These are phyloP conservation scores for Biston betularia DNA, from an alignment of 2,888 invertebrate species.

Conservation along the genomic window DNA sequence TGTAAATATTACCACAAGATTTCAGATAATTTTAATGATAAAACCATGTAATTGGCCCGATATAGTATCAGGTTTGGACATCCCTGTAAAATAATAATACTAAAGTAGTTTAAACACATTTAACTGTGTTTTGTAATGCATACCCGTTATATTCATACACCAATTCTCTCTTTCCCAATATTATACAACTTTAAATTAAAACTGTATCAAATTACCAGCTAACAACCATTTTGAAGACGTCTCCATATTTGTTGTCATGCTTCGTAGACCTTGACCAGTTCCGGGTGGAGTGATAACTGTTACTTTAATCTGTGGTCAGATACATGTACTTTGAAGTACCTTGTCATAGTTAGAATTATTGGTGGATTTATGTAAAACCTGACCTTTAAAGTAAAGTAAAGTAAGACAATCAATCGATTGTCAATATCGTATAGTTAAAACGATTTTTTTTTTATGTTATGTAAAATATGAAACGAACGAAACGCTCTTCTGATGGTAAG, in stretches of 20 bases:
- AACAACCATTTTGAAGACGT: slow-evolving; percentile 14
- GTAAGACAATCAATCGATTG: too few relatives aligned
- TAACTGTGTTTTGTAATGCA: slow-evolving; percentile 5
- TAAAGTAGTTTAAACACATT: not conserved
- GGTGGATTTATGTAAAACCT: not conserved
- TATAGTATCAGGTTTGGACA: not conserved
- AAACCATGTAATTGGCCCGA: too few relatives aligned
- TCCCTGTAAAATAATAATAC: too few relatives aligned
- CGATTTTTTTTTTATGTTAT: too few relatives aligned
- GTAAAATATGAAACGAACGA: too few relatives aligned
- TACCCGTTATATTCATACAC: slow-evolving; percentile 14
- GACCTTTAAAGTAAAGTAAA: too few relatives aligned
- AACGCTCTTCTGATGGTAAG: too few relatives aligned
- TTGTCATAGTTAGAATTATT: not conserved
- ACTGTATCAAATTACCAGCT: slow-evolving; percentile 19
- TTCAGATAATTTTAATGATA: too few relatives aligned
- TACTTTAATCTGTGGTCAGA: not conserved
- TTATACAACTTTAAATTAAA: slow-evolving; percentile 18
- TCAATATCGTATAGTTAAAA: too few relatives aligned
- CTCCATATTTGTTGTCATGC: slow-evolving; percentile 48
- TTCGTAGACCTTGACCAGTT: slow-evolving; percentile 49
- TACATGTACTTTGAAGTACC: not conserved
- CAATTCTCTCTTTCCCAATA: slow-evolving; percentile 1
- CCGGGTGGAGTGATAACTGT: slow-evolving; percentile 39
- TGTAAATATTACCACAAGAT: too few relatives aligned